Evolutionary conservation across 2,888 invertebrate species (phyloP), one percentile per base, ranked within the genome.

Genomic region (Glyphotaelius pellucidus): DNA sequence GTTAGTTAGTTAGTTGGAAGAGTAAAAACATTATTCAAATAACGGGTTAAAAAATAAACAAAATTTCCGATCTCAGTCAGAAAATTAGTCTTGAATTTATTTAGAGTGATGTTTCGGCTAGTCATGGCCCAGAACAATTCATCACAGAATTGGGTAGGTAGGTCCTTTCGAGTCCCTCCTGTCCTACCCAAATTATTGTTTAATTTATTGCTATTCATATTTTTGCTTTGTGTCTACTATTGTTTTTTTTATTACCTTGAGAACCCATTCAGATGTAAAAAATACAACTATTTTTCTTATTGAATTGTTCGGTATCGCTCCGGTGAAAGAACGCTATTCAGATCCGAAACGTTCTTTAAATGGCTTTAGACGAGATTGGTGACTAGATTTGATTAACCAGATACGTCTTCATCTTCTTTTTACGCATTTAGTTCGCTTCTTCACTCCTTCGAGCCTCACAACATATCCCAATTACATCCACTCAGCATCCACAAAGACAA

Each of bases 61-160:
- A 67, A 67, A 67, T 67, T 67, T 67, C 52, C 67, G 67, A 67
- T 67, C 67, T 25, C 67, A 67, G 67, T 9, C 52, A 67, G 67
- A 67, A 67, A 67, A 25, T 42, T 42, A 86, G 86, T 47, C 42
- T 30, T 12, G 86, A 42, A 86, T 86, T 86, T 86, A 86, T 86
- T 86, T 86, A n/a, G 86, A 86, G 86, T 86, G 30, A 42, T 86
- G 86, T 42, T 86, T 47, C 15, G 25, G 47, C 42, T 12, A 47
- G 38, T 86, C 86, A 86, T 86, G 30, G 25, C n/a, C 5, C 38
- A 38, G 30, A 86, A 86, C 86, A 86, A 86, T 42, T 85, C 85
- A 38, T 85, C 38, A 67, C 67, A 9, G 67, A 25, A n/a, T 67
- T n/a, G 67, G 67, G 67, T 25, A n/a, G 25, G 25, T 25, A 25